Evolutionary conservation across 37 sponge, comb jelly and placozoan species (phyloP), one percentile per base, ranked within the genome.

Genomic region (Oscarella lobularis): DNA sequence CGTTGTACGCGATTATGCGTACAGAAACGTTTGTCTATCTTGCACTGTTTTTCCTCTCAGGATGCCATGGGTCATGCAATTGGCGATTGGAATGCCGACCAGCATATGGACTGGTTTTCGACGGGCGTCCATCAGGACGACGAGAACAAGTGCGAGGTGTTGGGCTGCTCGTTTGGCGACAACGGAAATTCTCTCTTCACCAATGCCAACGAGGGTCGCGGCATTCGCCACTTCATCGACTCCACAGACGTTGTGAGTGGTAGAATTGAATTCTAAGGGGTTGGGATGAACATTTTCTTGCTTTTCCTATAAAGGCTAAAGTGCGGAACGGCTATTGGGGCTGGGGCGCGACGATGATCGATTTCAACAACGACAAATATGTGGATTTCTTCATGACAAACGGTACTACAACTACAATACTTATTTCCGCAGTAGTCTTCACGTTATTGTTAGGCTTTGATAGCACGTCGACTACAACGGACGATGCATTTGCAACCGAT

Each of bases 21-120:
- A 48, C 14, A 27, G 9, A 20, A n/a, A n/a, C n/a, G n/a, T n/a
- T n/a, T n/a, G n/a, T n/a, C n/a, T n/a, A n/a, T n/a, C n/a, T n/a
- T n/a, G n/a, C n/a, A n/a, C n/a, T n/a, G n/a, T n/a, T n/a, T 27
- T 20, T 27, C 9, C 20, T 20, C 31, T 34, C 29, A 68, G 71
- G 71, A 68, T 68, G 71, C 71, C 6, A 68, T 68, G 71, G 71
- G 71, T 14, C 71, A 68, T 68, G 71, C 71, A n/a, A 68, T 68
- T 68, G 71, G 71, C n/a, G 71, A 68, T 14, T n/a, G 6, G 29
- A 68, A 68, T 14, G 29, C 4, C 31, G 71, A 68, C 31, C 33
- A 34, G n/a, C n/a, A n/a, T n/a, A n/a, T 68, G 71, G 71, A 68
- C 31, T 68, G 71, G 71, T 68, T 4, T 4, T n/a, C 29, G 6